Base-by-base conservation (phyloP, 2,113 vertebrate genomes). In the Phrynosoma blainvillii region DNA sequence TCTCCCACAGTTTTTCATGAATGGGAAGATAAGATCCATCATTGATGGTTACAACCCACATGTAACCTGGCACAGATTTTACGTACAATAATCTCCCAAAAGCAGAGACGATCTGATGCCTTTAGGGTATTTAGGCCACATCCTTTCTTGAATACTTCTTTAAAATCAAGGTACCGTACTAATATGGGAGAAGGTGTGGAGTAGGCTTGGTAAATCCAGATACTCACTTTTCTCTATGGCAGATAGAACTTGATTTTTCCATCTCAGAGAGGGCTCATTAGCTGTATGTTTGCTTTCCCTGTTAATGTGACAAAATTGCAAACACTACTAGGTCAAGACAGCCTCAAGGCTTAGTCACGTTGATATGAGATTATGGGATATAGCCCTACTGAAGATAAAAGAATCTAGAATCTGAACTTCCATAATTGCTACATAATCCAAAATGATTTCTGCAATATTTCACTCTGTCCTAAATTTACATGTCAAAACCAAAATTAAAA, bases 211-310 rank as follows among this genome's bases (percentile, higher is more conserved):
- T 70, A 16, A 59, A 18, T 27, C 27, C 56, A 74, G 47, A 25
- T 65, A 25, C 36, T 81, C 5, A 30, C 36, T 20, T 75, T 82
- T 74, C 54, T 73, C 75, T 27, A 27, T 40, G 23, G 56, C 27
- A 20, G 71, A 42, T 47, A 25, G 42, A 16, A 23, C 82, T 65
- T 82, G 14, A 30, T 82, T 65, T 82, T 32, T 30, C 71, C 75
- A 62, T 5, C 56, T 10, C 18, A 32, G 62, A 23, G 7, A 74
- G 36, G 25, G 70, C 5, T 23, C 74, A 21, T 52, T 75, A 82
- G 70, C 70, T 32, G 20, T 73, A 47, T 87, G 56, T 82, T 87
- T 87, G 70, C 30, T 27, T 9, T 87, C 32, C 71, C 54, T 62
- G 7, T 81, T n/a, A 81, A 59, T 71, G 23, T 32, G 68, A 62